These are phyloP conservation scores for Enteromius fasciolatus DNA, from an alignment of 2,797 vertebrate species.

Conservation along the genomic window DNA sequence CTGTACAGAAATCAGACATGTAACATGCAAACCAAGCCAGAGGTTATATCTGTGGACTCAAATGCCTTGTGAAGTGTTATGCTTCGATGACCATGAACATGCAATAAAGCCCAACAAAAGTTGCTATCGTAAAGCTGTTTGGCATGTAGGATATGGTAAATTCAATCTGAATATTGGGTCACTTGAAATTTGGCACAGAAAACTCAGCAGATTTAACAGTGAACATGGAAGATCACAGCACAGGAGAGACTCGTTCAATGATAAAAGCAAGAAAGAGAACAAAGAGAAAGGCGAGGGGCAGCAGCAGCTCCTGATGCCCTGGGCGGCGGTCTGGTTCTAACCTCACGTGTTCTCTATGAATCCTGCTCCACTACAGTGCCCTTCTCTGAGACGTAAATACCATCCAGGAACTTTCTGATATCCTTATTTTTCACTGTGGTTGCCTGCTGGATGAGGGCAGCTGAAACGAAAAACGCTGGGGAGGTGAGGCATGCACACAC, in stretches of 20 bases:
- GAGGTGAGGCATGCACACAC: conserved; percentile 57
- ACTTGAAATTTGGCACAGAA: background rate
- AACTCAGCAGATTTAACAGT: conserved; percentile 1
- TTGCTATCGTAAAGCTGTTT: background rate
- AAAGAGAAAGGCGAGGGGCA: background rate
- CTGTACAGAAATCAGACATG: conserved; percentile 2
- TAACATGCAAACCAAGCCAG: conserved; percentile 26
- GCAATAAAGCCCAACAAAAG: background rate
- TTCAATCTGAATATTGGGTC: background rate
- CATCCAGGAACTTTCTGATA: conserved; percentile 99
- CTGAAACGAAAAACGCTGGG: conserved; percentile 74
- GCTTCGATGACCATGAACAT: background rate
- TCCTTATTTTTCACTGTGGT: conserved; percentile 99
- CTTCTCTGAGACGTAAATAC: conserved; percentile 98
- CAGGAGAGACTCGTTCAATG: background rate
- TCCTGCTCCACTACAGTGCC: conserved; percentile 88
- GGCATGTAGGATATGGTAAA: background rate
- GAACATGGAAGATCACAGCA: background rate
- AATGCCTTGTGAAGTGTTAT: conserved; percentile 6
- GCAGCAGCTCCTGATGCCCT: background rate
- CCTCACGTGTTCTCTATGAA: conserved; percentile 79
- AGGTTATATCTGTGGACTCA: conserved; percentile 35
- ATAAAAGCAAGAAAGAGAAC: conserved; percentile 23
- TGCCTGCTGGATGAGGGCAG: conserved; percentile 98
- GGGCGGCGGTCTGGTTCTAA: conserved; percentile 64